Evolutionary conservation across 2,888 invertebrate species (phyloP).

Genomic region (Synergus gifuensis): DNA sequence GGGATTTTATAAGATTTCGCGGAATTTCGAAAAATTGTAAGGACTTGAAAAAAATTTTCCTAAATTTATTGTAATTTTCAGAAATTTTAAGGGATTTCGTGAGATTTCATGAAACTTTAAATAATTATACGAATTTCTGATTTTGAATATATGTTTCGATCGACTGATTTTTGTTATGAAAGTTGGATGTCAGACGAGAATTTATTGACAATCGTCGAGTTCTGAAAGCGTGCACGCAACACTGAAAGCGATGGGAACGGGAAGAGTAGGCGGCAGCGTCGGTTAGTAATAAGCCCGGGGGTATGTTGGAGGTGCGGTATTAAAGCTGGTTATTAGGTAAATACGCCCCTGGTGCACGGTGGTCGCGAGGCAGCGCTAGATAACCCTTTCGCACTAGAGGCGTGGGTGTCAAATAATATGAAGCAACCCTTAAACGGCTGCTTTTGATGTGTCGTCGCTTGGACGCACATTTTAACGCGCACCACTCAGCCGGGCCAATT

Average conservation of each 20-base stretch:
- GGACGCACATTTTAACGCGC: constrained; percentile 69
- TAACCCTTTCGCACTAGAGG: constrained; percentile 70
- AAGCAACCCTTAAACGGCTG: constrained; percentile 67
- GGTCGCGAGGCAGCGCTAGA: constrained; percentile 61
- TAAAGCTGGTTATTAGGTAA: constrained; percentile 61
- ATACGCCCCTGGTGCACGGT: constrained; percentile 56
- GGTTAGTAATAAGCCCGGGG: constrained; percentile 68
- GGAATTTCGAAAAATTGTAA: too few relatives aligned
- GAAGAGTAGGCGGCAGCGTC: constrained; percentile 56
- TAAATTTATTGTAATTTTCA: too few relatives aligned
- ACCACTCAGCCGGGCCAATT: constrained; percentile 64
- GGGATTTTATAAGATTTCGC: too few relatives aligned
- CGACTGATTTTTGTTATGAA: constrained; percentile 30
- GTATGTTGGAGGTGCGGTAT: constrained; percentile 52
- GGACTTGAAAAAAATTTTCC: too few relatives aligned
- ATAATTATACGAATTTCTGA: too few relatives aligned
- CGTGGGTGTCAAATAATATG: constrained; percentile 70
- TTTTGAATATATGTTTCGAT: neutral
- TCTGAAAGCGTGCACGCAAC: constrained; percentile 36
- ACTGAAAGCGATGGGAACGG: constrained; percentile 19
- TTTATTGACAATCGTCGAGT: constrained; percentile 26
- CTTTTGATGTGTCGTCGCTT: constrained; percentile 75
- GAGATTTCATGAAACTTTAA: too few relatives aligned
- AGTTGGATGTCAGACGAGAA: constrained; percentile 26
- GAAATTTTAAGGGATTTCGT: too few relatives aligned